A percentile compares a stretch with the other conserved stretches of the same genome.
phyloP scores from a whole-genome alignment of 2,797 vertebrate genomes.

The Mormyrus hasselquistii region DNA sequence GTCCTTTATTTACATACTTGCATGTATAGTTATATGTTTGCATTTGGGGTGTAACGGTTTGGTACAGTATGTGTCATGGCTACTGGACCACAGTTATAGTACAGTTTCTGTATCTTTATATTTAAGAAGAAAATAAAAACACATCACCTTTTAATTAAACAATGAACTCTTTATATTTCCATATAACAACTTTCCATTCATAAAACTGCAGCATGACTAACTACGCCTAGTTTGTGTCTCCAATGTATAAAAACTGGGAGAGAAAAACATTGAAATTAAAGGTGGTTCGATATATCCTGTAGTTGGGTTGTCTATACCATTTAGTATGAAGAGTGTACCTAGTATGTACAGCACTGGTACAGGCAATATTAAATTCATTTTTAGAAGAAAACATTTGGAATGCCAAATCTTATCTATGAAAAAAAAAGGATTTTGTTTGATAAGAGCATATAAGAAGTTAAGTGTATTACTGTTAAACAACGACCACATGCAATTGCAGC shows the following conservation, averaged over 20 bases:
- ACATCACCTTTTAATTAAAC: background rate
- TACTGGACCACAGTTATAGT: background rate
- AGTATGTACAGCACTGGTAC: background rate
- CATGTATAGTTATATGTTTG: background rate
- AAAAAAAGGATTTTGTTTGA: background rate
- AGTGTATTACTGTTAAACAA: background rate
- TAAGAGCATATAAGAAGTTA: background rate
- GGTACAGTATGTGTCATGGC: background rate
- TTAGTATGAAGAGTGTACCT: background rate
- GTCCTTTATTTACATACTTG: background rate
- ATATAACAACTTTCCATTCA: background rate
- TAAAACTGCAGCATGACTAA: background rate
- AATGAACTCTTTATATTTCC: background rate
- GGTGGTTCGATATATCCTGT: background rate
- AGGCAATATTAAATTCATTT: too few relatives aligned
- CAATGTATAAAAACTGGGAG: background rate
- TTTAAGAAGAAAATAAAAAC: background rate
- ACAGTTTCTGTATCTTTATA: background rate
- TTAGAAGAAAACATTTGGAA: background rate
- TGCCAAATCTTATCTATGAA: background rate
- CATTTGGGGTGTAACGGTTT: background rate
- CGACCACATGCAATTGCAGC: background rate
- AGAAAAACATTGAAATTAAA: background rate
- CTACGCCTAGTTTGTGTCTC: background rate
- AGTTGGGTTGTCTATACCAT: background rate